Evolutionary conservation across 2,888 invertebrate genomes (phyloP).

Genomic region (Dicycla oo): DNA sequence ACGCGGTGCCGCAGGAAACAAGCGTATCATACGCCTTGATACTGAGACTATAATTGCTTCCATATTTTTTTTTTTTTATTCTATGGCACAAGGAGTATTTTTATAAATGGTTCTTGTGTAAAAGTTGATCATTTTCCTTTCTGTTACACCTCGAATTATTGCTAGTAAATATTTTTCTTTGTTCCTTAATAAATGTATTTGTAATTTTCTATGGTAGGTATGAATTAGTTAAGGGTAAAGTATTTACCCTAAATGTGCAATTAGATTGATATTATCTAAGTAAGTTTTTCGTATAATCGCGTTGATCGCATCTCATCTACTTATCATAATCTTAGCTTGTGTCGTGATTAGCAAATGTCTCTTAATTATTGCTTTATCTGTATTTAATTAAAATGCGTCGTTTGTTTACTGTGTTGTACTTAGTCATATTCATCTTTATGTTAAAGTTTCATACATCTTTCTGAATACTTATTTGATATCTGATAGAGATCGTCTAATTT

Average conservation of each 20-base stretch:
- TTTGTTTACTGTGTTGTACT: not conserved
- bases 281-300: not conserved
- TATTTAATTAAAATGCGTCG: not conserved
- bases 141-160: not conserved
- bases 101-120: not conserved
- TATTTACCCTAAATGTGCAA: conserved; percentile 19
- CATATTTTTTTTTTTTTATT: not conserved
- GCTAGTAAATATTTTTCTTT: too few species aligned
- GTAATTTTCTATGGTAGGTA: not conserved
- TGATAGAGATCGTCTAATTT: too few species aligned
- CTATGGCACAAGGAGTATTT: not conserved
- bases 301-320: conserved; percentile 14
- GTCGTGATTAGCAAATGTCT: not conserved
- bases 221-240: not conserved
- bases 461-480: not conserved
- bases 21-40: not conserved
- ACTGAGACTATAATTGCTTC: not conserved
- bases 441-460: not conserved
- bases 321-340: conserved; percentile 9
- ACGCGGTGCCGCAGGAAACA: not conserved
- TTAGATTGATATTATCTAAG: conserved; percentile 20
- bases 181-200: not conserved
- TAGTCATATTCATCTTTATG: not conserved
- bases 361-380: not conserved
- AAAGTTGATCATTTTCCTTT: not conserved